phyloP scores from a whole-genome alignment of 2,113 vertebrate genomes.

The Pongo abelii region DNA sequence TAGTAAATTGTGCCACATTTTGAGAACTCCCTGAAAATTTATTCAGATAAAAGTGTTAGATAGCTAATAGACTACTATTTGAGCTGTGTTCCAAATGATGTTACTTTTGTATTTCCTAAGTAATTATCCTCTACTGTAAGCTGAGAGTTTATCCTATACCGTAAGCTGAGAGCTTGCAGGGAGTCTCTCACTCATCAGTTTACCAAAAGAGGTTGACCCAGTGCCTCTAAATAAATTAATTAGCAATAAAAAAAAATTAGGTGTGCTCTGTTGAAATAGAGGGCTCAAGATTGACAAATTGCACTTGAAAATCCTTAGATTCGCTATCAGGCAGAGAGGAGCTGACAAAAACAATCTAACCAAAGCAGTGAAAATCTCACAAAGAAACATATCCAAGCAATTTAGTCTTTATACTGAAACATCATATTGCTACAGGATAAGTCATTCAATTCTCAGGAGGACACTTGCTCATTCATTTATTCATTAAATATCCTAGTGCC shows the following conservation, averaged over 20 bases:
- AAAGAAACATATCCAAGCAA: conserved; percentile 2
- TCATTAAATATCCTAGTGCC: background rate
- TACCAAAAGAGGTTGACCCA: background rate
- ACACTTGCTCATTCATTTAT: background rate
- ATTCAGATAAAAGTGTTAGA: background rate
- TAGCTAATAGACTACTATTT: background rate
- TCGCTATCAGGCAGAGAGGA: background rate
- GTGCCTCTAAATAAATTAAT: background rate
- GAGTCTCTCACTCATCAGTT: background rate
- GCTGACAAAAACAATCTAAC: background rate
- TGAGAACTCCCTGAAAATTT: background rate
- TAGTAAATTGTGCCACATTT: background rate
- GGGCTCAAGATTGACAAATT: background rate
- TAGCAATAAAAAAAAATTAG: background rate
- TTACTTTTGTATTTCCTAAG: background rate
- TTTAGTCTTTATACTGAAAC: background rate
- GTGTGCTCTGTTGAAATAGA: background rate
- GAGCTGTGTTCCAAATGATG: background rate
- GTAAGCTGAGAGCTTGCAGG: background rate
- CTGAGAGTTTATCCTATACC: background rate
- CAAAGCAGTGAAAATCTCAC: background rate
- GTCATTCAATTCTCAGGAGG: background rate
- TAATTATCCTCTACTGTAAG: background rate
- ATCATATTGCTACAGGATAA: background rate
- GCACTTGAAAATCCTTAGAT: background rate